Evolutionary conservation across 2,888 invertebrate genomes (phyloP), one percentile per base, ranked within the genome.

Genomic region (Drosophila limbata): DNA sequence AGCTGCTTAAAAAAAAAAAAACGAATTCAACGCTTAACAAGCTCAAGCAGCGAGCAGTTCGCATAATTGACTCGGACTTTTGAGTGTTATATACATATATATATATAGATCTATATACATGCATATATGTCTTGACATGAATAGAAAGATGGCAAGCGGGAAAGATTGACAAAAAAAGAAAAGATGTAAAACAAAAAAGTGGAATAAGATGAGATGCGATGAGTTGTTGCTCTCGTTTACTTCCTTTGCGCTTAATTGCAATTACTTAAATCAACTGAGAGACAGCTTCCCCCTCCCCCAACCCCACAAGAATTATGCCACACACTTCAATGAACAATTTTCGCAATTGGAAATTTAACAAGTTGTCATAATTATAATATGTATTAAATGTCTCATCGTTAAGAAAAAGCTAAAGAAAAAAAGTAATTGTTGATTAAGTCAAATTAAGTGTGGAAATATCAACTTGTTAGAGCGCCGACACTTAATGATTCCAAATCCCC

Each of bases 231-330:
- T 78, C 50, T 67, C 66, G 79, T 64, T 70, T 62, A 70, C 82
- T 87, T 87, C 85, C 81, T 84, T 81, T 73, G 63, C 52, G 73
- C 88, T 82, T 82, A 84, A 82, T 82, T 82, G 85, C 88, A 87
- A 87, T 85, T 84, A 82, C 81, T 84, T 67, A 59, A 78, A 75
- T 70, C 82, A 21, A 70, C 52, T 39, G 31, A 59, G 63, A 57
- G 57, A 53, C 40, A 39, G n/a, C 28, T 39, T n/a, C 21, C 45
- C 35, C 21, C 13, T 13, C 19, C 21, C 50, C 9, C 42, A 4
- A n/a, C 40, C 21, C 11, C 17, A 10, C 17, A 1, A 37, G 47
- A 40, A 33, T 51, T 51, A 35, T 62, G 64, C 50, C 64, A 33
- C 60, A 35, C 33, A 62, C 56, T 53, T 56, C 42, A 73, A 53